Evolutionary conservation across 2,797 vertebrate genomes (phyloP).

Genomic region (Zonotrichia albicollis): DNA sequence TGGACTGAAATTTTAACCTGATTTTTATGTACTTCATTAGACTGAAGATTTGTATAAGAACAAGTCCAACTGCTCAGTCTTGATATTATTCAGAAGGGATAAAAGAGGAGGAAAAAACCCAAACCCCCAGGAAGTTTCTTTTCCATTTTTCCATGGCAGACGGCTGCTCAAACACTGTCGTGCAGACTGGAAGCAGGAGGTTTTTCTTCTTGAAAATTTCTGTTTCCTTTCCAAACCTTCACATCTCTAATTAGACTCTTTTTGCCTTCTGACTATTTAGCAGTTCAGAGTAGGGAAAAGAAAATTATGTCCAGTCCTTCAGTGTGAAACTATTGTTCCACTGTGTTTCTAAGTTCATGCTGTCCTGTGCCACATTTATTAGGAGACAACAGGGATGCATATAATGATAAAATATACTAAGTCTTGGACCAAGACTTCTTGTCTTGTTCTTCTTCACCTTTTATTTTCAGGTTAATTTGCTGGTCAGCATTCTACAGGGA

Average conservation of each 20-base stretch:
- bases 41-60: not conserved
- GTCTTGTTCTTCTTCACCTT: not conserved
- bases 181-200: not conserved
- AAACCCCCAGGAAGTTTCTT: not conserved
- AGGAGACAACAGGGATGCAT: not conserved
- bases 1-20: not conserved
- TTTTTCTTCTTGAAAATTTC: not conserved
- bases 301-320: not conserved
- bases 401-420: not conserved
- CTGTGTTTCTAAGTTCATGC: not conserved
- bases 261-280: not conserved
- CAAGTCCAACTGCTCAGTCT: not conserved
- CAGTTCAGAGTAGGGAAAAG: not conserved
- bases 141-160: not conserved
- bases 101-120: not conserved
- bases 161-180: not conserved
- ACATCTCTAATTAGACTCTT: not conserved
- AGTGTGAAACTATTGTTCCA: not conserved
- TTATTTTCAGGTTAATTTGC: conserved; percentile 1
- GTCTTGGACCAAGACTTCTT: not conserved
- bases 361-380: not conserved
- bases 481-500: not conserved
- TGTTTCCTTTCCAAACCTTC: not conserved
- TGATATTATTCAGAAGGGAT: not conserved
- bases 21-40: not conserved